These are phyloP conservation scores for Volucella bombylans DNA, from an alignment of 2,888 invertebrate species.

Conservation along the genomic window DNA sequence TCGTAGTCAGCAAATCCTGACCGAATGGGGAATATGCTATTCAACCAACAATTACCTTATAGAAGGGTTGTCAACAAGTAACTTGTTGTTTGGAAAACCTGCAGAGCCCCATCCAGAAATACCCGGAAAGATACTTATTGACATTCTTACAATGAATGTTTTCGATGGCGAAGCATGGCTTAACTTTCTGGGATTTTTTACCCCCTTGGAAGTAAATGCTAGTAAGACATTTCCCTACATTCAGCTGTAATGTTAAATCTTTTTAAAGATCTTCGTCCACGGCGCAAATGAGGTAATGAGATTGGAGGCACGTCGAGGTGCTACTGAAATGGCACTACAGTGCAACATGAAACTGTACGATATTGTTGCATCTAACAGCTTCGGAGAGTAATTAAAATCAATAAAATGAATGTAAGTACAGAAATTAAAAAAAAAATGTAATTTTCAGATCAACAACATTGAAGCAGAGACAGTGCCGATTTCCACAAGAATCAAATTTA, in stretches of 20 bases:
- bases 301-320: constrained; percentile 77
- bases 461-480: constrained; percentile 80
- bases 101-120: constrained; percentile 51
- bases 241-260: neutral
- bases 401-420: neutral
- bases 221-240: neutral
- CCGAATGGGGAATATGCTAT: constrained; percentile 82
- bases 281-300: constrained; percentile 80
- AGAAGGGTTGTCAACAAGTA: constrained; percentile 77
- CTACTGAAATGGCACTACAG: constrained; percentile 76
- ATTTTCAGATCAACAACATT: constrained; percentile 77
- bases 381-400: constrained; percentile 76
- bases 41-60: constrained; percentile 77
- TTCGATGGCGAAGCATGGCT: constrained; percentile 78
- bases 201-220: constrained; percentile 76
- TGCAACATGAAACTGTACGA: constrained; percentile 77
- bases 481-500: constrained; percentile 80
- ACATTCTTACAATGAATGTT: constrained; percentile 75
- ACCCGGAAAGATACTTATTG: constrained; percentile 4
- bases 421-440: neutral
- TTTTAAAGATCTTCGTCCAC: constrained; percentile 78
- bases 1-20: constrained; percentile 78
- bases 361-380: constrained; percentile 78
- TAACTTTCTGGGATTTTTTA: constrained; percentile 78
- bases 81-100: constrained; percentile 78